phyloP scores from a whole-genome alignment of 2,113 vertebrate species.

The Cebidichthys violaceus region DNA sequence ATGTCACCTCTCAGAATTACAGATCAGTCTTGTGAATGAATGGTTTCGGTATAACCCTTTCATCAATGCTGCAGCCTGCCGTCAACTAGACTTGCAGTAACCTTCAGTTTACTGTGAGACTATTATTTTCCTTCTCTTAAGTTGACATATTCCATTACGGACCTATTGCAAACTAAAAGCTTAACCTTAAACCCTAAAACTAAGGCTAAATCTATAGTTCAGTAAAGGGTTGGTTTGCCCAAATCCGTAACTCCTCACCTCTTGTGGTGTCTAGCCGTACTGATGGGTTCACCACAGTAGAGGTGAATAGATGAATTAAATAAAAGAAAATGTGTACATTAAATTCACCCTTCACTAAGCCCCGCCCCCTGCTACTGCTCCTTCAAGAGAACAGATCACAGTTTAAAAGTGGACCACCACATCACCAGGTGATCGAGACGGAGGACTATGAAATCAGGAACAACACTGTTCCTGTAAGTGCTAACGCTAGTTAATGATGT shows the following conservation, averaged over 20 bases:
- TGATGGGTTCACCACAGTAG: no score
- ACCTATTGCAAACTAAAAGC: not conserved
- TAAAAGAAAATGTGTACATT: not conserved
- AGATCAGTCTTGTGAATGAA: conserved; percentile 6
- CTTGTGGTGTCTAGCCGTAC: not conserved
- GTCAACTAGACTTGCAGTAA: conserved; percentile 2
- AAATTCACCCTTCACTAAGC: no score
- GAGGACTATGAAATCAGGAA: no score
- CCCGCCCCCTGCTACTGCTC: no score
- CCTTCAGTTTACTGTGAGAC: not conserved
- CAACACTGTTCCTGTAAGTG: no score
- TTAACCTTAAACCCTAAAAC: not conserved
- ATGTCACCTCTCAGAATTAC: conserved; percentile 17
- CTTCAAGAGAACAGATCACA: no score
- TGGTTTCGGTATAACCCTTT: not conserved
- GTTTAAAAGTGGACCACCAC: no score
- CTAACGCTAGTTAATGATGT: no score
- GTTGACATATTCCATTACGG: not conserved
- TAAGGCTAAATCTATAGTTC: not conserved
- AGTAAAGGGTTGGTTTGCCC: not conserved
- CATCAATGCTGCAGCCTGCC: conserved; percentile 2
- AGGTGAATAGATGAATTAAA: not conserved
- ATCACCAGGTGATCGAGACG: no score
- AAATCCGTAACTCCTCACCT: not conserved
- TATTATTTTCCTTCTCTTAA: not conserved